Evolutionary conservation across 92 coral and sea anemone species (phyloP).

Genomic region (Galaxea fascicularis): DNA sequence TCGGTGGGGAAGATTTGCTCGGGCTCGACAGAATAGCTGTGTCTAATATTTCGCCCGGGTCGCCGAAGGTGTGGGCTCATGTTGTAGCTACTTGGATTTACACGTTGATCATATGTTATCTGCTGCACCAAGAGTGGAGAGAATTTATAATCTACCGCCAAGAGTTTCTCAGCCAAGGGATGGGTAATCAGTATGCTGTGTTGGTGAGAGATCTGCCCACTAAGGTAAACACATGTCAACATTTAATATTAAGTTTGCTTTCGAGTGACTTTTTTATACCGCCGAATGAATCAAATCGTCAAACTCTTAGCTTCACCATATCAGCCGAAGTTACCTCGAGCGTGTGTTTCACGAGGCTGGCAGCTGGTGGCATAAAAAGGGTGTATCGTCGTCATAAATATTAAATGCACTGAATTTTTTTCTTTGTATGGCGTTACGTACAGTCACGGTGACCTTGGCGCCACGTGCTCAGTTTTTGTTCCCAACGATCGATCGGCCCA

Average conservation of each 20-base stretch:
- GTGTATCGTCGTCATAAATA: slow-evolving; percentile 11
- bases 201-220: slow-evolving; percentile 88
- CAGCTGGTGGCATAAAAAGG: slow-evolving; percentile 19
- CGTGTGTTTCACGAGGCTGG: neutral
- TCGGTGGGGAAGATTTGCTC: slow-evolving; percentile 74
- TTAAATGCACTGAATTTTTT: neutral
- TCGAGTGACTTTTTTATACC: neutral
- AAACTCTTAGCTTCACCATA: neutral
- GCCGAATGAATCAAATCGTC: neutral
- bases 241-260: neutral
- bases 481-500: too few relatives aligned
- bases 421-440: slow-evolving; percentile 11
- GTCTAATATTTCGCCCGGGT: slow-evolving; percentile 71
- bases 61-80: slow-evolving; percentile 90
- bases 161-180: slow-evolving; percentile 75
- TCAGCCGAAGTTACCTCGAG: neutral
- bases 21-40: slow-evolving; percentile 79
- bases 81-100: slow-evolving; percentile 92
- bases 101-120: slow-evolving; percentile 80
- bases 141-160: slow-evolving; percentile 82
- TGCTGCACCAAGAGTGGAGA: slow-evolving; percentile 85
- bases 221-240: slow-evolving; percentile 65
- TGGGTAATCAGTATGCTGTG: slow-evolving; percentile 85
- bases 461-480: neutral
- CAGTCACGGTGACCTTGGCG: neutral